Base-by-base conservation (phyloP, 2,888 invertebrate species). In the Scaptomyza parva region DNA sequence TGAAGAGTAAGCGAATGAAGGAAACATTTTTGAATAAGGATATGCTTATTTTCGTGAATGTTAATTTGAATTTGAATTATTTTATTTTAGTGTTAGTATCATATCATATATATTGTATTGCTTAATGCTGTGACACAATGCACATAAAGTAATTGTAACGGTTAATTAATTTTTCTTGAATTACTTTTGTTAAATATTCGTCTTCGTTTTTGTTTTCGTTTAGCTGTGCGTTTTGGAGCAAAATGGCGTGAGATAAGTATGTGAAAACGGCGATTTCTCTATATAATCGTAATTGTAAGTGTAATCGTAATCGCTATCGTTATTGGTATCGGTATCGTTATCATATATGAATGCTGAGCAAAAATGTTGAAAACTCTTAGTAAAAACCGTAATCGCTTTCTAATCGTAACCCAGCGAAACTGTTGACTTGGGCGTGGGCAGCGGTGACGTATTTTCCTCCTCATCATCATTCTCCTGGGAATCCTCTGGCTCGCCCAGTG, bases 401-500 rank as follows among this genome's bases (percentile, higher is more conserved):
- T 73, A 83, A 63, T 91, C 91, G 65, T 90, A 89, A 58, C 72
- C 84, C 57, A 89, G 57, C 28, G 89, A 90, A 20, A 89, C 76
- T 9, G 81, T 76, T 11, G 91, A 91, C 74, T 89, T 91, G 28
- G 91, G 91, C 66, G 92, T 91, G 63, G 91, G 91, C 76, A 91
- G 82, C 76, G 91, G 91, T 57, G 92, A 92, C 60, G 90, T 89
- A 22, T 94, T 94, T 44, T 95, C 95, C 66, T 94, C 94, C 37
- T 95, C 95, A 33, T 85, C 82, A 14, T 96, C 96, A 37, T 95
- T 95, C 44, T 95, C 95, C 76, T 95, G 94, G 24, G 95, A 95
- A 84, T 96, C 96, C 89, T 96, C 96, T 0, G 97, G 96, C 90
- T 97, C 96, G 1, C 97, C 97, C 6, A 97, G 93, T 0, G 97